Evolutionary conservation across 2,113 vertebrate species (phyloP).

Genomic region (Rhinichthys klamathensis): DNA sequence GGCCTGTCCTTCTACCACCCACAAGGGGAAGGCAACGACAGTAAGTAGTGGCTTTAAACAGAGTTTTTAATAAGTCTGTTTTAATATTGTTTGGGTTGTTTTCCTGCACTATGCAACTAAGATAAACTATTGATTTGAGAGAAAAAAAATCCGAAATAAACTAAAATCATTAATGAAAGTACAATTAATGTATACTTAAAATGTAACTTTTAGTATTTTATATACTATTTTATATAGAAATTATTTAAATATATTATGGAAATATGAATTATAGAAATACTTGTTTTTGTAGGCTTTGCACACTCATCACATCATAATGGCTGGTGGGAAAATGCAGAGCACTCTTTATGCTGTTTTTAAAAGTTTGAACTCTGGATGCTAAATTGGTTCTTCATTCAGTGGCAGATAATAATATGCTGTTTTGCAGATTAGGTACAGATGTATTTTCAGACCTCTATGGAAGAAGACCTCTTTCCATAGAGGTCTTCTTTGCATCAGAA

Average conservation of each 20-base stretch:
- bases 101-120: background rate
- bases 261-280: background rate
- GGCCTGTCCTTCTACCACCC: constrained; percentile 94
- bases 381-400: background rate
- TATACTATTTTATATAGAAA: background rate
- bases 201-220: no score
- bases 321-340: no score
- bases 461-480: no score
- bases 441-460: background rate
- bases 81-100: constrained; percentile 6
- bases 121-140: no score
- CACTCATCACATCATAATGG: background rate
- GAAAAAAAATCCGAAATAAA: background rate
- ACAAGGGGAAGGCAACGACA: constrained; percentile 80
- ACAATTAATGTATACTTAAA: no score
- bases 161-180: background rate
- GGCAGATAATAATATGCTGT: background rate
- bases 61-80: background rate
- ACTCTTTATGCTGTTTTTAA: no score
- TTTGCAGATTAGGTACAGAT: background rate
- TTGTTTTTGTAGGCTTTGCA: no score
- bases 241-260: background rate
- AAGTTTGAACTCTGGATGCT: no score
- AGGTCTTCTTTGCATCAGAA: background rate
- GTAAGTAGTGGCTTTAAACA: constrained; percentile 70